These are phyloP conservation scores for Thysanoteuthis rhombus DNA, from an alignment of 2,888 invertebrate species.

Conservation along the genomic window DNA sequence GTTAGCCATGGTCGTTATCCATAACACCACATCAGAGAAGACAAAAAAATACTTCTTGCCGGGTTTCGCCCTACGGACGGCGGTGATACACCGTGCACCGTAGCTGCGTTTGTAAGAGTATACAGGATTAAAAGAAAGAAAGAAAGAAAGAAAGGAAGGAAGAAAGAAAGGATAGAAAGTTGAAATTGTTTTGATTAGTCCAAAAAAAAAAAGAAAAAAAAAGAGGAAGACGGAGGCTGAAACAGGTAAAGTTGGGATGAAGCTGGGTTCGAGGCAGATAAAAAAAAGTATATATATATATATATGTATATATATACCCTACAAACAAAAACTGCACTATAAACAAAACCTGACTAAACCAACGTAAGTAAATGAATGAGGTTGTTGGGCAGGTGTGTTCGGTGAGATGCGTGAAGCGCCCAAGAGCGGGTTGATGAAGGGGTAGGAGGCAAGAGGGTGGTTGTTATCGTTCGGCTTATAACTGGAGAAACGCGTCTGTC, in stretches of 20 bases:
- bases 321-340: neutral
- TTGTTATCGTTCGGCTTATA: neutral
- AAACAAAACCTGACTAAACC: neutral
- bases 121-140: neutral
- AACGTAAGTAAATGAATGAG: neutral
- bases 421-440: neutral
- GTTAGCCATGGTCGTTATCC: conserved; percentile 16
- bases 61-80: neutral
- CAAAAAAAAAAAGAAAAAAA: neutral
- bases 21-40: conserved; percentile 20
- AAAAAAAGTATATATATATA: too few species aligned
- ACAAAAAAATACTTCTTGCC: neutral
- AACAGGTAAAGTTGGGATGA: neutral
- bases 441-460: neutral
- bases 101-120: neutral
- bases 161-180: neutral
- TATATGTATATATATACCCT: neutral
- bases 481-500: neutral
- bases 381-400: neutral
- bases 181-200: neutral
- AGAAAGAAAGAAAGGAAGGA: neutral
- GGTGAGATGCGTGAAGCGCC: neutral
- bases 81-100: neutral
- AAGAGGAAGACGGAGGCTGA: neutral
- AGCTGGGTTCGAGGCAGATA: neutral